Conservation (phyloP, 2,797 vertebrate genomes). For the Hydrolagus colliei region DNA sequence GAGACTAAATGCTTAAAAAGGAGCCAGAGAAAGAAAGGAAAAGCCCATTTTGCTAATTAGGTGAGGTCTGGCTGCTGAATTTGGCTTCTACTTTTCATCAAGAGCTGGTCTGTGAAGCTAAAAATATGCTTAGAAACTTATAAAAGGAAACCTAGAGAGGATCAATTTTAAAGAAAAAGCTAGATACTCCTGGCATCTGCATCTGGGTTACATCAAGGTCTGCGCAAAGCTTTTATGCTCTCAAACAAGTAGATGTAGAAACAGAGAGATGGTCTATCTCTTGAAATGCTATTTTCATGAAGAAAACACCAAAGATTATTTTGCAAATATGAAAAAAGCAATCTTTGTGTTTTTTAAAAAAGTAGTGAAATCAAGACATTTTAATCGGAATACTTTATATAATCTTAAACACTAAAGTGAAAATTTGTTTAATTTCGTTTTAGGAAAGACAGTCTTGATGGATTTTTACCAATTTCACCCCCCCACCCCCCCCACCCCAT, state of each 20-base stretch:
- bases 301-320: not conserved
- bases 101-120: slow-evolving; percentile 65
- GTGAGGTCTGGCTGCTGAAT: slow-evolving; percentile 78
- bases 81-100: slow-evolving; percentile 69
- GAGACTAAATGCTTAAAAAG: slow-evolving; percentile 75
- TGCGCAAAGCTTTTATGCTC: slow-evolving; percentile 11
- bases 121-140: slow-evolving; percentile 54
- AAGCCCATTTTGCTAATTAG: slow-evolving; percentile 97
- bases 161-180: slow-evolving; percentile 26
- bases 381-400: not conserved
- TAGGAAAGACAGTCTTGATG: not conserved
- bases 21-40: slow-evolving; percentile 67
- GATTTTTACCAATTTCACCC: not conserved
- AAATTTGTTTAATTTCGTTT: not conserved
- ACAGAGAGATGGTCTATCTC: not conserved
- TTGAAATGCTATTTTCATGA: not conserved
- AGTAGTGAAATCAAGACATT: not conserved
- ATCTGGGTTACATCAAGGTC: slow-evolving; percentile 29
- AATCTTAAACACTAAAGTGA: not conserved
- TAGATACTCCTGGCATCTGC: slow-evolving; percentile 12
- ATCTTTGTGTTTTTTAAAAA: not conserved
- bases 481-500: no score
- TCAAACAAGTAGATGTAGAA: not conserved
- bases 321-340: not conserved
- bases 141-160: slow-evolving; percentile 31